Evolutionary conservation across 2,888 invertebrate species (phyloP).

Genomic region (Subacronicta megacephala): DNA sequence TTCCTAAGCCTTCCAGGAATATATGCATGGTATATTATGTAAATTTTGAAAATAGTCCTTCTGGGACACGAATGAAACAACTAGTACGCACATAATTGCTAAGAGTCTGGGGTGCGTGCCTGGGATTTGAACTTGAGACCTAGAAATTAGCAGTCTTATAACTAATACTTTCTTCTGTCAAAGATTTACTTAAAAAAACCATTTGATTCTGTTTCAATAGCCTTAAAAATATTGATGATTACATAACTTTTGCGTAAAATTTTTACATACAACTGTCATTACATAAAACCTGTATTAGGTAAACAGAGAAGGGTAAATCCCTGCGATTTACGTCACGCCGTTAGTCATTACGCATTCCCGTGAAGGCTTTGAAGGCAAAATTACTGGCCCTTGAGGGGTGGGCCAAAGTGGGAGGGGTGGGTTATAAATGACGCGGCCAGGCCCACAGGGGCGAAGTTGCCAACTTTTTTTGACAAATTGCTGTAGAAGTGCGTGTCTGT

Average conservation of each 20-base stretch:
- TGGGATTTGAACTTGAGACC: no score
- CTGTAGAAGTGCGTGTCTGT: constrained; percentile 81
- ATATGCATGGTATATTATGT: no score
- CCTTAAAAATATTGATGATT: no score
- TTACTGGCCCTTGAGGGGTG: constrained; percentile 84
- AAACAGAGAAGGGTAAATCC: constrained; percentile 79
- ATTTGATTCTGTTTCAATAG: no score
- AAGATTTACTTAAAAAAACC: no score
- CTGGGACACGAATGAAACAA: no score
- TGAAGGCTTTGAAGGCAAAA: constrained; percentile 86
- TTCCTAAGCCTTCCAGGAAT: no score
- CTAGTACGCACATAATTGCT: no score
- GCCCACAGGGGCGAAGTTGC: constrained; percentile 75
- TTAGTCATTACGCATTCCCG: constrained; percentile 86
- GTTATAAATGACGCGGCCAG: constrained; percentile 81
- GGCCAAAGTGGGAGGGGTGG: constrained; percentile 60
- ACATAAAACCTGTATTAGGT: constrained; percentile 45
- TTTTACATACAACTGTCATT: constrained; percentile 35
- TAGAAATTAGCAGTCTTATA: no score
- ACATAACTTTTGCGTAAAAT: not conserved
- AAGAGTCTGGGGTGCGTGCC: no score
- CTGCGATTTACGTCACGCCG: constrained; percentile 83
- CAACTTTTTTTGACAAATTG: constrained; percentile 89
- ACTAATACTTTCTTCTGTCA: no score
- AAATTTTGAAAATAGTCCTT: no score